A percentile compares a stretch with the other conserved stretches of the same genome.
These are phyloP conservation scores for Leptopilina boulardi DNA, from an alignment of 1,140 invertebrate genomes.

Conservation along the genomic window DNA sequence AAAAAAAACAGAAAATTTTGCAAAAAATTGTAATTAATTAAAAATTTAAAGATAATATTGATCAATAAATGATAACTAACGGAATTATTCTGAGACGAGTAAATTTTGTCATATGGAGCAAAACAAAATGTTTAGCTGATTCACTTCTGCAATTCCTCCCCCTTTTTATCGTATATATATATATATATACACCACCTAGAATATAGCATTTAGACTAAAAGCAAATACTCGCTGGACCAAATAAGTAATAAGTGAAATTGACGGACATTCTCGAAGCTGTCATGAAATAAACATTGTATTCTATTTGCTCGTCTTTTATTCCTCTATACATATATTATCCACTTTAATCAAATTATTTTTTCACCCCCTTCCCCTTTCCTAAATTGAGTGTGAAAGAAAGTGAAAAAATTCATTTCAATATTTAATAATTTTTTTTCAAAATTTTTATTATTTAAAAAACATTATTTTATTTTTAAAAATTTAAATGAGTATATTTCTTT, in stretches of 20 bases:
- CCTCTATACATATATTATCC: not conserved
- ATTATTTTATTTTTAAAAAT: too few species aligned
- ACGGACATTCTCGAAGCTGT: constrained; percentile 28
- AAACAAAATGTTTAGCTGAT: constrained; percentile 43
- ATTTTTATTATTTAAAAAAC: constrained; percentile 7
- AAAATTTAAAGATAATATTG: too few species aligned
- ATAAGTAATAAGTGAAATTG: constrained; percentile 22
- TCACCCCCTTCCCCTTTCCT: too few species aligned
- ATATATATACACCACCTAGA: constrained; percentile 34
- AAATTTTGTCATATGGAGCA: constrained; percentile 6
- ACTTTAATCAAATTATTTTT: constrained; percentile 27
- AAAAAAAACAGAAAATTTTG: too few species aligned
- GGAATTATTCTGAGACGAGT: not conserved
- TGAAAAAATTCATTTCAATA: too few species aligned
- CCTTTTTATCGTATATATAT: not conserved
- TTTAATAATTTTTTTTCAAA: too few species aligned
- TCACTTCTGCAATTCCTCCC: constrained; percentile 50
- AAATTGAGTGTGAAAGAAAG: not conserved
- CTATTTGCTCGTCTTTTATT: constrained; percentile 12
- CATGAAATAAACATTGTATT: constrained; percentile 1
- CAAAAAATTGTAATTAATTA: too few species aligned
- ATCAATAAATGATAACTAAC: too few species aligned
- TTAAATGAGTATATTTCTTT: too few species aligned
- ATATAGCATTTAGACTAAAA: constrained; percentile 63
- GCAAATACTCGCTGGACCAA: constrained; percentile 49